phyloP scores from a whole-genome alignment of 2,113 vertebrate species.

The Apodemus sylvaticus region DNA sequence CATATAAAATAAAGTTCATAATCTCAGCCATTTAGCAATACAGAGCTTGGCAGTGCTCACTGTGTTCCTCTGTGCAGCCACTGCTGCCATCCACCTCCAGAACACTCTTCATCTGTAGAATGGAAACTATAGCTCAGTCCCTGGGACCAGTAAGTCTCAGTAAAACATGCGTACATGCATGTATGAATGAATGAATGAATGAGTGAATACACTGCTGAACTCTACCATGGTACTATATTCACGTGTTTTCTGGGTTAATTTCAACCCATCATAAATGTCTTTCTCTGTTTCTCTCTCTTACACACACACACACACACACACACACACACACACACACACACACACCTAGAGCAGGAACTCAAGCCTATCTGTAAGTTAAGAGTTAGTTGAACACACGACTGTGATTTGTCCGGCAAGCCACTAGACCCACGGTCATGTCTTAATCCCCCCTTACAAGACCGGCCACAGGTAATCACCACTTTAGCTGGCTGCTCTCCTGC shows the following conservation, averaged over 20 bases:
- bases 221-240: neutral
- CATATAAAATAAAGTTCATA: neutral
- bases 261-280: neutral
- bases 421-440: neutral
- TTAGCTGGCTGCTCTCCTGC: neutral
- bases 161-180: neutral
- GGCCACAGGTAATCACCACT: neutral
- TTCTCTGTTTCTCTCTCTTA: no score
- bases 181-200: neutral
- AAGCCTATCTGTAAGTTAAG: constrained; percentile 9
- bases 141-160: neutral
- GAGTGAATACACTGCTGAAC: neutral
- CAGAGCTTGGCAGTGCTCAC: neutral
- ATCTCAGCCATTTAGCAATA: neutral
- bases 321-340: neutral
- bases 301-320: neutral
- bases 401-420: neutral
- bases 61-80: neutral
- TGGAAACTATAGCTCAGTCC: neutral
- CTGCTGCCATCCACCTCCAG: neutral
- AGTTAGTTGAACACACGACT: neutral
- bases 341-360: neutral
- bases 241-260: constrained; percentile 32
- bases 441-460: neutral
- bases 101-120: neutral